Evolutionary conservation across 2,113 vertebrate species (phyloP).

Genomic region (Ammospiza nelsoni): DNA sequence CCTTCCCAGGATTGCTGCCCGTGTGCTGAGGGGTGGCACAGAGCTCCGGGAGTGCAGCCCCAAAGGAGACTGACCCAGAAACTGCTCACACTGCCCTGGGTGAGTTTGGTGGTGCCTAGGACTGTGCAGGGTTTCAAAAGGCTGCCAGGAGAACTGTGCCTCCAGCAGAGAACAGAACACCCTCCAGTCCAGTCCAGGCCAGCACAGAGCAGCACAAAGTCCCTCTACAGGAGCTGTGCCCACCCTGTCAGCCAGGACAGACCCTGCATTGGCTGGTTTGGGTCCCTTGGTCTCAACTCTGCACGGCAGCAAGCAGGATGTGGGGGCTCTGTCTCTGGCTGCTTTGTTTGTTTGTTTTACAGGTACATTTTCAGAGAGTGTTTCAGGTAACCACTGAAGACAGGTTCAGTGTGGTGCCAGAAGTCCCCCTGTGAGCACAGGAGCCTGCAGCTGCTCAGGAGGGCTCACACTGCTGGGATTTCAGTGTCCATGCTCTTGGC

Average conservation of each 20-base stretch:
- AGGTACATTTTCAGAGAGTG: background rate
- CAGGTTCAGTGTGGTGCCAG: background rate
- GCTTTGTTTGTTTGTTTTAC: background rate
- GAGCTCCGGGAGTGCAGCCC: background rate
- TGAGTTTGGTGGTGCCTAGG: background rate
- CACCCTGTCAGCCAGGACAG: background rate
- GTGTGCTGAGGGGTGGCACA: background rate
- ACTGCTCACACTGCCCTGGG: accelerated
- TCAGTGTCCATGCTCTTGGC: background rate
- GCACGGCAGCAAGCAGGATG: background rate
- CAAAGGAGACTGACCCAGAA: background rate
- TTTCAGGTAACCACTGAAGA: background rate
- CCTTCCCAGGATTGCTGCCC: background rate
- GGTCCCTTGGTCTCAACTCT: background rate
- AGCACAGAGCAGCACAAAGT: background rate
- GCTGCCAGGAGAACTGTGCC: background rate
- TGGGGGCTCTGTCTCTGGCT: background rate
- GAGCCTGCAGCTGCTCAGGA: accelerated
- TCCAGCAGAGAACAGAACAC: background rate
- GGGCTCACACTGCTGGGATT: background rate
- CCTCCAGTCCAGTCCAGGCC: background rate
- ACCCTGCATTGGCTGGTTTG: background rate
- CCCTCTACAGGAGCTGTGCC: background rate
- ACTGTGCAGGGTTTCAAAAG: background rate
- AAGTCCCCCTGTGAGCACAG: background rate